These are phyloP conservation scores for Peromyscus californicus DNA, from an alignment of 2,113 vertebrate species.

Conservation along the genomic window DNA sequence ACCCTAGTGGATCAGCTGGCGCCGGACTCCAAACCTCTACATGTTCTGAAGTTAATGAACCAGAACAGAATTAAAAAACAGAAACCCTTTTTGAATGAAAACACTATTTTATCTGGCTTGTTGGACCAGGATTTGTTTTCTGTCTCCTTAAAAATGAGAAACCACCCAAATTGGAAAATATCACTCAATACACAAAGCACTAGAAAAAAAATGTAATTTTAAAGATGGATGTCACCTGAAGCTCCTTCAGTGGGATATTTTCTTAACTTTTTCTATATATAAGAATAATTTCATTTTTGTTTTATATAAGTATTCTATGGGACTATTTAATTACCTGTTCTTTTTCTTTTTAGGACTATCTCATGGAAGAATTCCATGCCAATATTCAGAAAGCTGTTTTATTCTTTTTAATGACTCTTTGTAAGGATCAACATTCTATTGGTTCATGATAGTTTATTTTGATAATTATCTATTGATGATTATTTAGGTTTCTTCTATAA, in stretches of 20 bases:
- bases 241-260: slow-evolving; percentile 2
- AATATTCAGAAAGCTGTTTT: background rate
- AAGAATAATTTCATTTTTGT: background rate
- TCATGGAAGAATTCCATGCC: background rate
- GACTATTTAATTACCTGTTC: background rate
- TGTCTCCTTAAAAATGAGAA: slow-evolving; percentile 51
- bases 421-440: background rate
- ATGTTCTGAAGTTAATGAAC: slow-evolving; percentile 75
- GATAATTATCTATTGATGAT: background rate
- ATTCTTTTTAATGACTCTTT: slow-evolving; percentile 7
- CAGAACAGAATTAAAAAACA: slow-evolving; percentile 72
- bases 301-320: background rate
- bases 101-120: slow-evolving; percentile 61
- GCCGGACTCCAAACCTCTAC: slow-evolving; percentile 53
- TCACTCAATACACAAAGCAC: slow-evolving; percentile 51
- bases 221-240: slow-evolving; percentile 12
- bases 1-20: slow-evolving; percentile 56
- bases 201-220: slow-evolving; percentile 50
- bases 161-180: slow-evolving; percentile 59
- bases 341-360: background rate
- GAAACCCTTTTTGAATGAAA: slow-evolving; percentile 70
- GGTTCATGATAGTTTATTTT: background rate
- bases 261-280: background rate
- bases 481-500: slow-evolving; percentile 17
- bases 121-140: slow-evolving; percentile 46